phyloP scores from a whole-genome alignment of 2,888 invertebrate genomes.

The Tachina lurida region DNA sequence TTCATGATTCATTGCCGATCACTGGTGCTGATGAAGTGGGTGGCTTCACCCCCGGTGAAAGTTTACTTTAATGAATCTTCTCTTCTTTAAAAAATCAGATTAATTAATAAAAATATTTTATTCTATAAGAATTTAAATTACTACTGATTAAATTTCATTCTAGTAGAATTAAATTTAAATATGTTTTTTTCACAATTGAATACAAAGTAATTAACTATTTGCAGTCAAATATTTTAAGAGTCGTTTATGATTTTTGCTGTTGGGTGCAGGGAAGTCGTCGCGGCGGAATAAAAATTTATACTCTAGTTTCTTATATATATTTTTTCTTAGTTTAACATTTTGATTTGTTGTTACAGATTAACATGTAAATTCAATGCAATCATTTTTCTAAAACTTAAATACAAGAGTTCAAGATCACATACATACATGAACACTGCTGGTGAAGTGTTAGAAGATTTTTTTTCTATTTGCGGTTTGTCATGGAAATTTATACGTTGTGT shows the following conservation, averaged over 20 bases:
- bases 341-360: constrained; percentile 32
- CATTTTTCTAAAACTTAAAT: constrained; percentile 9
- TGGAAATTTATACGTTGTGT: not conserved
- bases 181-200: too few species aligned
- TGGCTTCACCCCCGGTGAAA: too few species aligned
- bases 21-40: too few species aligned
- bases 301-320: not conserved
- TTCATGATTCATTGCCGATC: too few species aligned
- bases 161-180: too few species aligned
- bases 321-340: constrained; percentile 12
- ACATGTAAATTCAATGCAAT: constrained; percentile 5
- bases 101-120: too few species aligned
- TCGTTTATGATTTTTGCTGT: not conserved
- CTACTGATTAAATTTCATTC: too few species aligned
- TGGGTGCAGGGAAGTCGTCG: not conserved
- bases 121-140: too few species aligned
- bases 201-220: too few species aligned
- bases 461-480: constrained; percentile 1
- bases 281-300: not conserved
- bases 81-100: too few species aligned
- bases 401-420: constrained; percentile 50
- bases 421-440: not conserved
- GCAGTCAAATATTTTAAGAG: not conserved
- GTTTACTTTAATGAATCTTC: too few species aligned
- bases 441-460: not conserved